Base-by-base conservation (phyloP, 2,888 invertebrate genomes). In the Heteropelma amictum region DNA sequence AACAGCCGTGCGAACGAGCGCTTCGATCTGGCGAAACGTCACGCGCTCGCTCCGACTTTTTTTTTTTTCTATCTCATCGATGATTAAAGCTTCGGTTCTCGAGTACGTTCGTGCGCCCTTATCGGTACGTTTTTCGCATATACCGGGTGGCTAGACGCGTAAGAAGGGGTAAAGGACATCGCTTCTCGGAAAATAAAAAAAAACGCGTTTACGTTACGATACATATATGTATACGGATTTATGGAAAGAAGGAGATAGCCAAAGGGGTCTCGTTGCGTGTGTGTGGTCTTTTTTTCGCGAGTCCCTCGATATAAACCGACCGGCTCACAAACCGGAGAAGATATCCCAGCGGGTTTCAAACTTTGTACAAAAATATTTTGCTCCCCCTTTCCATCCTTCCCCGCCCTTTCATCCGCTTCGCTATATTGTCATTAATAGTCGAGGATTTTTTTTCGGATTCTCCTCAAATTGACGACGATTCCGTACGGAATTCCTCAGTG, bases 1-100 rank as follows among this genome's bases (percentile, higher is more conserved):
- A 63, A 63, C 49, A 56, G 75, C 75, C 75, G 75, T 63, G 71
- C 67, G 71, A 76, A 58, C 71, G 75, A 68, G 56, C 75, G 67
- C 45, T 58, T 71, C 75, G 67, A 45, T 26, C 10, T 33, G 23
- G 26, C 47, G 7, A 5, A 63, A 35, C 35, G 28, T 35, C 60
- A 19, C 42, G 40, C 45, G 28, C 23, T 23, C 33, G 40, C 33
- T 38, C 63, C 21, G 12, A 26, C 17, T 12, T 17, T 51, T n/a
- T 14, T 17, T 21, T 19, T 30, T 30, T 54, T 28, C 17, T n/a
- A n/a, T 23, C 21, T 21, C 4, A 47, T 12, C 12, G 21, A 23
- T 12, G 21, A 12, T 6, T 23, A 8, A 12, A 4, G n/a, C 47
- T n/a, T 45, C 1, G n/a, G n/a, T 12, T 12, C 0, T 40, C 10